Conservation (phyloP, 2,888 invertebrate species). For the Drosophila subquinaria region DNA sequence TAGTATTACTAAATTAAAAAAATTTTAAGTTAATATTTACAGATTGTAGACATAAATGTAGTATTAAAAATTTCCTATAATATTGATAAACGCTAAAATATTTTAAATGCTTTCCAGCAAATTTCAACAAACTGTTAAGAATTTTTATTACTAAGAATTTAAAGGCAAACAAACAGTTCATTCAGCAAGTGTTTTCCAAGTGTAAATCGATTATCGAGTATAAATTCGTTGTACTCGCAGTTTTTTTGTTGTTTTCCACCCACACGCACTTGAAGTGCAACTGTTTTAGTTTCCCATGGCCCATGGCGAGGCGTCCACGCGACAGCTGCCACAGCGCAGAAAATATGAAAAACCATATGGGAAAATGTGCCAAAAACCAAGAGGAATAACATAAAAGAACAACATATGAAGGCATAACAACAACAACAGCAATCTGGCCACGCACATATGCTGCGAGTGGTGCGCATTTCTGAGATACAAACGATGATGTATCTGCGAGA, state of each 20-base stretch:
- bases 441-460: slow-evolving; percentile 61
- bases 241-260: slow-evolving; percentile 6
- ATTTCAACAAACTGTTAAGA: not conserved
- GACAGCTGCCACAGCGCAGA: slow-evolving; percentile 67
- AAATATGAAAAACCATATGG: slow-evolving; percentile 68
- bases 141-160: not conserved
- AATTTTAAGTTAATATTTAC: too few species aligned
- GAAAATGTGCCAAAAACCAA: slow-evolving; percentile 71
- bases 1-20: too few species aligned
- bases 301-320: slow-evolving; percentile 44
- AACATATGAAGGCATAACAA: slow-evolving; percentile 27
- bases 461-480: slow-evolving; percentile 33
- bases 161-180: not conserved
- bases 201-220: slow-evolving; percentile 1
- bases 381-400: slow-evolving; percentile 4
- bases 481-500: slow-evolving; percentile 26
- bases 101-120: too few species aligned
- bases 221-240: not conserved
- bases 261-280: slow-evolving; percentile 47
- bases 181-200: not conserved
- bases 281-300: slow-evolving; percentile 62
- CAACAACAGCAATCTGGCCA: slow-evolving; percentile 63
- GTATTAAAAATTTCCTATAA: too few species aligned
- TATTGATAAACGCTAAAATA: too few species aligned
- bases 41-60: too few species aligned